A percentile compares a stretch with the other conserved stretches of the same genome.
These are phyloP conservation scores for Centropristis striata DNA, from an alignment of 2,113 vertebrate genomes.

Conservation along the genomic window DNA sequence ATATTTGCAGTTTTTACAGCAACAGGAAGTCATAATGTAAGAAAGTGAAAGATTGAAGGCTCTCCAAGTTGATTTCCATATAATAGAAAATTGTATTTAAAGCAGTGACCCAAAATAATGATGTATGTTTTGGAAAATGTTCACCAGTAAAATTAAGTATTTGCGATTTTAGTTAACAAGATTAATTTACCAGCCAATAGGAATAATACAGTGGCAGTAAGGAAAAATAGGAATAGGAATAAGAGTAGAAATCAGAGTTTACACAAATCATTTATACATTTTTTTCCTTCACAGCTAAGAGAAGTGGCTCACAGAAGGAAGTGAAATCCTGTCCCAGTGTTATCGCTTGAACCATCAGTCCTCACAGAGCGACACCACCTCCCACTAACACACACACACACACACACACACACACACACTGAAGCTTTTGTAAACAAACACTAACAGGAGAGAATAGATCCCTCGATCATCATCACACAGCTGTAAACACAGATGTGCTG, in stretches of 20 bases:
- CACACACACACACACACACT: slow-evolving; percentile 47
- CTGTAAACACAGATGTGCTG: slow-evolving; percentile 76
- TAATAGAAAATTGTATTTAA: too few species aligned
- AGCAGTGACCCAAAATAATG: too few species aligned
- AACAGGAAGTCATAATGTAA: too few species aligned
- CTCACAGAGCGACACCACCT: slow-evolving; percentile 42
- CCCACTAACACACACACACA: slow-evolving; percentile 41
- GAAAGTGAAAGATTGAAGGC: too few species aligned
- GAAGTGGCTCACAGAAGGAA: background rate
- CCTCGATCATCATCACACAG: slow-evolving; percentile 64
- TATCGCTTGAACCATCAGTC: slow-evolving; percentile 13
- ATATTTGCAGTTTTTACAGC: too few species aligned
- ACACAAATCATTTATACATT: background rate
- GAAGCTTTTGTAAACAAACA: slow-evolving; percentile 66
- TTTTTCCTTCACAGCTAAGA: background rate
- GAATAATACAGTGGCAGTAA: background rate
- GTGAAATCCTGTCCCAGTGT: background rate
- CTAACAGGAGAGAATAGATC: slow-evolving; percentile 54
- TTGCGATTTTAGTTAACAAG: background rate
- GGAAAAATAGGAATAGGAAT: too few species aligned
- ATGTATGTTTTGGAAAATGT: too few species aligned
- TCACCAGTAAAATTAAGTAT: background rate
- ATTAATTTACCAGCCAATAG: too few species aligned
- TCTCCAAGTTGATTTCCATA: too few species aligned
- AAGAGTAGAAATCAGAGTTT: background rate